Evolutionary conservation across 2,888 invertebrate species (phyloP), one percentile per base, ranked within the genome.

Genomic region (Amaurobius ferox): DNA sequence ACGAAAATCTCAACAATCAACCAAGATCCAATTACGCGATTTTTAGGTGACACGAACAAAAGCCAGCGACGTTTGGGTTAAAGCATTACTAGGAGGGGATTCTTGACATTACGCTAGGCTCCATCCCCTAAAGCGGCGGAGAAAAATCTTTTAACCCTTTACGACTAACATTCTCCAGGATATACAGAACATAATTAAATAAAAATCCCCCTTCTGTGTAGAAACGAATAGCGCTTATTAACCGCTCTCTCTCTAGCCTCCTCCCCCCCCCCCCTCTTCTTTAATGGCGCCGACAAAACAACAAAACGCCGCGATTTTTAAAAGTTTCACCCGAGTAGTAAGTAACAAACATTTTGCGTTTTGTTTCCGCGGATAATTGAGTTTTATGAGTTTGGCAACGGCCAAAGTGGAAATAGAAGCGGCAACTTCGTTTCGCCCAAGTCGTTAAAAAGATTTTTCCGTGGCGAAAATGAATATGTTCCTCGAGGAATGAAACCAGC

Each of bases 71-170:
- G 55, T 19, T 16, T 55, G 19, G 5, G 23, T 5, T 9, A 7
- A 35, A 35, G 9, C 35, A 35, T 35, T 9, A 55, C 3, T 1
- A 23, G 55, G 55, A 7, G 55, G 23, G 23, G 19, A 55, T 55
- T n/a, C 55, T 23, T 55, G 55, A 55, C 55, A 55, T 55, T 55
- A 55, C 16, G 5, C 23, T 19, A 19, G 55, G 23, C 55, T 23
- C 55, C 19, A 55, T 55, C 55, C 16, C 3, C 23, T 1, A 55
- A 23, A 23, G 23, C 23, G 55, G 26, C 23, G 26, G 30, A 64
- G 76, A 83, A 83, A 83, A 83, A 83, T 83, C 83, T 64, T 83
- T 67, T 77, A 85, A 85, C 83, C 83, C 83, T 85, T 85, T 85
- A 66, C 66, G 48, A 64, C 77, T 77, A 70, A 72, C 68, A 72